Percentiles rank a stretch among this genome's conserved stretches.
These are phyloP conservation scores for Eremophila alpestris DNA, from an alignment of 2,797 vertebrate genomes.

Conservation along the genomic window DNA sequence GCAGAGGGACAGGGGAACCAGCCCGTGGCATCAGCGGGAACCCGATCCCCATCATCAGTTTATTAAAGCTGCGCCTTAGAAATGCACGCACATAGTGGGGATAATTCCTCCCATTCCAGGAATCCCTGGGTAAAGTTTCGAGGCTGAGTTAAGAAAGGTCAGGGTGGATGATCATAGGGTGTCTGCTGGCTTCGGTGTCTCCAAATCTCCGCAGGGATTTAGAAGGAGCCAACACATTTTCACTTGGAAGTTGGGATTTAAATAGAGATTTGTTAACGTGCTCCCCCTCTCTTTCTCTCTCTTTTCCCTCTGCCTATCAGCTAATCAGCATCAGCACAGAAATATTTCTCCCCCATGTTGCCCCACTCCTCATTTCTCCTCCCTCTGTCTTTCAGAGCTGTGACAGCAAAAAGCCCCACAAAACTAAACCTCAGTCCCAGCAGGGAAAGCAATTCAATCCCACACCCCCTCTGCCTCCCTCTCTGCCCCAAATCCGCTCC, in stretches of 20 bases:
- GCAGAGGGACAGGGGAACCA: conserved; percentile 10
- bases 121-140: conserved; percentile 55
- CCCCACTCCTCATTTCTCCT: neutral
- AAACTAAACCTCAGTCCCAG: neutral
- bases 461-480: neutral
- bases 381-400: neutral
- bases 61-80: conserved; percentile 64
- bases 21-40: conserved; percentile 46
- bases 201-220: conserved; percentile 56
- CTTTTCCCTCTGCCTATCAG: neutral
- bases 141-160: conserved; percentile 57
- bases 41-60: conserved; percentile 62
- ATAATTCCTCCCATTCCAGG: conserved; percentile 59
- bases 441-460: neutral
- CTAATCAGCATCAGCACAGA: neutral
- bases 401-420: neutral
- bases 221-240: conserved; percentile 67
- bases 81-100: conserved; percentile 64
- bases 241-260: conserved; percentile 56
- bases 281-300: neutral
- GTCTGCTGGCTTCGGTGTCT: conserved; percentile 38
- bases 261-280: neutral
- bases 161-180: conserved; percentile 43
- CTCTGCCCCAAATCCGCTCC: neutral
- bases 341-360: neutral